A percentile compares a stretch with the other conserved stretches of the same genome.
These are phyloP conservation scores for Phalacrocorax carbo DNA, from an alignment of 2,113 vertebrate species.

Conservation along the genomic window DNA sequence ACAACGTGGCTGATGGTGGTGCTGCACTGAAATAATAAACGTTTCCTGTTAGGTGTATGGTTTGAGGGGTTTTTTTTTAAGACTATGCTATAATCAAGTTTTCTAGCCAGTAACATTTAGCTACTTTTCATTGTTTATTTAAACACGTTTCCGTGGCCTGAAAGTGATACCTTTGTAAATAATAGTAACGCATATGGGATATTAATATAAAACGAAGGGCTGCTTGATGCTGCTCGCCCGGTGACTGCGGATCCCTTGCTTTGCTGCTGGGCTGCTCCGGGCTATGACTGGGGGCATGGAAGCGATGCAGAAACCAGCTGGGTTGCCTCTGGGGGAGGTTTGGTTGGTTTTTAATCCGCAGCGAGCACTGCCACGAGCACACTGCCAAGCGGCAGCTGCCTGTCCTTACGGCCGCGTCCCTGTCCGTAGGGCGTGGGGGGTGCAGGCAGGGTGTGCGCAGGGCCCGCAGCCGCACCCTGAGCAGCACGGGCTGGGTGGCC, in stretches of 20 bases:
- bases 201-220: not conserved
- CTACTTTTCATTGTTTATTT: not conserved
- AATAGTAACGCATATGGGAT: fast-evolving
- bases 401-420: fast-evolving
- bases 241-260: not conserved
- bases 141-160: fast-evolving
- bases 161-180: fast-evolving
- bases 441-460: not conserved
- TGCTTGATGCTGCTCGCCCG: not conserved
- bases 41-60: not conserved
- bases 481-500: not conserved
- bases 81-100: not conserved
- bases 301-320: no score
- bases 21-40: not conserved
- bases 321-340: no score
- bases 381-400: no score
- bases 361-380: not conserved
- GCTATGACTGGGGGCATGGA: not conserved
- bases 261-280: not conserved
- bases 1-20: fast-evolving
- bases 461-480: not conserved
- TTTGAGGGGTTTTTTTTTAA: not conserved
- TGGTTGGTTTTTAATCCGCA: not conserved
- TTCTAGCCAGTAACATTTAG: fast-evolving
- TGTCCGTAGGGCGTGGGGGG: not conserved